Base-by-base conservation (phyloP, 1,140 invertebrate genomes). In the Drosophila micromelanica region DNA sequence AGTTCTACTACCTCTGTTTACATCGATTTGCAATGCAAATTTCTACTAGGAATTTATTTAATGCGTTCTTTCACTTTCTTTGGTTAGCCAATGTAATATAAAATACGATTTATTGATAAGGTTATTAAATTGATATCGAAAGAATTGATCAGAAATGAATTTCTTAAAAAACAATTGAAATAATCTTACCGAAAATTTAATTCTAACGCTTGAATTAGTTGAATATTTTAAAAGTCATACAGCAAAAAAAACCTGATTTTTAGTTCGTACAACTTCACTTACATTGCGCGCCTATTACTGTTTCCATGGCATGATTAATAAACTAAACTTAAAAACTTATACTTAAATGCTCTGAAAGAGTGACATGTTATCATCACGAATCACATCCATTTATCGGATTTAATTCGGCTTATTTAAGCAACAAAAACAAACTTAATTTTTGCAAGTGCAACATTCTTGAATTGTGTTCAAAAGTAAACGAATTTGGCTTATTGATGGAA, bases 401-500 rank as follows among this genome's bases (percentile, higher is more conserved):
- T 27, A 12, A 30, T 48, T 27, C 4, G 13, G 40, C 40, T 42
- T 42, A n/a, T n/a, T 6, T 5, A 15, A 46, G 23, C 43, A 9
- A 35, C 37, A 8, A 7, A 40, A 30, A 20, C 38, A 7, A 20
- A 64, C 27, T 5, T 11, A 23, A 17, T 62, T 30, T 11, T 2
- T 8, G 5, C 12, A 54, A 11, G n/a, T n/a, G n/a, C n/a, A n/a
- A 15, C 11, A 35, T 35, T 46, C 35, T 57, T 48, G 27, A 38
- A 13, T 12, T 37, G 4, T 40, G 27, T 32, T 68, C 8, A 23
- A 56, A 13, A 23, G 5, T 49, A 67, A 60, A 35, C 17, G 27
- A 68, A 32, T 51, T 68, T 57, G 13, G 63, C 32, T 56, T 56
- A 37, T 65, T 48, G 56, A 43, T 38, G 6, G 15, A 49, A 59